Base-by-base conservation (phyloP, 2,797 vertebrate genomes). In the Pseudochirops cupreus region DNA sequence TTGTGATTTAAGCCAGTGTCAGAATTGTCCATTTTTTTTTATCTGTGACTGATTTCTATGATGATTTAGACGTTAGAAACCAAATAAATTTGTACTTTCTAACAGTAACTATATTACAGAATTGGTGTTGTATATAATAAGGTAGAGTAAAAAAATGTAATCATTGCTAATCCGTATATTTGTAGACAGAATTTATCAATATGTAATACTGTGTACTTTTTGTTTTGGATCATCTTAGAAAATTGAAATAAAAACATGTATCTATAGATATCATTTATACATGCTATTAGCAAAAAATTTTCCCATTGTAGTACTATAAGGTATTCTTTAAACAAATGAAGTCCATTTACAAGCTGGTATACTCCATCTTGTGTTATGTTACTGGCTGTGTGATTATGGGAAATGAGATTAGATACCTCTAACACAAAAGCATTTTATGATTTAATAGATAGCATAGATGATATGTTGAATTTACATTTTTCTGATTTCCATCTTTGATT, bases 331-430 rank as follows among this genome's bases (percentile, higher is more conserved):
- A 55, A 89, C 52, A 94, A 67, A 91, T 93, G 95, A 57, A 96
- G 39, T 0, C 6, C 5, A 1, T 57, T 39, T 89, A 28, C 7
- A 95, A 31, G n/a, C 13, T 58, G 87, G 14, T 56, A 46, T 53
- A 82, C 29, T 39, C 13, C 94, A 1, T 93, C 26, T 56, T 74
- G 3, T 92, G 52, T 18, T 89, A n/a, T 92, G 96, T 96, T 96
- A 54, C 94, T 29, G n/a, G 53, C 1, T 28, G 11, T 94, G 52
- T 95, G 62, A 94, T 97, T 97, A 94, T 97, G 91, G 95, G 92
- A 96, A 93, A 90, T 97, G n/a, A 67, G 46, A 92, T n/a, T 28
- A 91, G 90, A 91, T 55, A 54, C 39, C 56, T 94, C 33, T 93
- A 91, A 94, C 21, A 55, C 56, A 93, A 93, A 95, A 95, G 90